phyloP scores from a whole-genome alignment of 2,888 invertebrate species.

The Carabus problematicus region DNA sequence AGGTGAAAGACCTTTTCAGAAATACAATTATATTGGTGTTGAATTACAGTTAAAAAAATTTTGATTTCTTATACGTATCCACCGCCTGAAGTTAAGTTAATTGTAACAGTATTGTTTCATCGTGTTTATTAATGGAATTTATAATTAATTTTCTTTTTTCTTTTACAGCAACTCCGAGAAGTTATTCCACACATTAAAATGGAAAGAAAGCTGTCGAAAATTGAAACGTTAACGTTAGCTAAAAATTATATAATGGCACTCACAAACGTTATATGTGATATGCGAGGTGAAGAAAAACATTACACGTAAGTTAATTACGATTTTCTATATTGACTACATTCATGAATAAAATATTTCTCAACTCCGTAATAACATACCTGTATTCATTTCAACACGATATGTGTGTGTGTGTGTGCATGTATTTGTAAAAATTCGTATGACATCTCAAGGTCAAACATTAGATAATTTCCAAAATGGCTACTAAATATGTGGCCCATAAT shows the following conservation, averaged over 20 bases:
- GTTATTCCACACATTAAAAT: slow-evolving; percentile 82
- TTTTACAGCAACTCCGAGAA: slow-evolving; percentile 72
- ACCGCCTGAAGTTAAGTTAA: not conserved
- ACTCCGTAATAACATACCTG: not conserved
- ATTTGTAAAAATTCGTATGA: too few relatives aligned
- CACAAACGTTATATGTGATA: slow-evolving; percentile 81
- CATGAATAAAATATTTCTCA: slow-evolving; percentile 1
- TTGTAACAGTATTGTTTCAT: not conserved
- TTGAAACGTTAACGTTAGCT: slow-evolving; percentile 80
- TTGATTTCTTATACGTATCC: not conserved
- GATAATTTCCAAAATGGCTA: too few relatives aligned
- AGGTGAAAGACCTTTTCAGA: too few relatives aligned
- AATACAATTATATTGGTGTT: too few relatives aligned
- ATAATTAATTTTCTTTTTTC: slow-evolving; percentile 43
- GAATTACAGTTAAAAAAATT: too few relatives aligned
- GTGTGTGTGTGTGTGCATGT: too few relatives aligned
- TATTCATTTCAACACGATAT: too few relatives aligned
- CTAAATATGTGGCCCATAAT: too few relatives aligned
- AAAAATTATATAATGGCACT: slow-evolving; percentile 85
- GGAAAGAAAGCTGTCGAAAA: slow-evolving; percentile 79
- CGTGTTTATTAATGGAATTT: slow-evolving; percentile 3
- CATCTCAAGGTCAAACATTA: too few relatives aligned
- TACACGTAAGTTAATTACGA: slow-evolving; percentile 64
- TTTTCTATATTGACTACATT: not conserved
- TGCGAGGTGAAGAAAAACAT: slow-evolving; percentile 74